Evolutionary conservation across 2,113 vertebrate species (phyloP), one percentile per base, ranked within the genome.

Genomic region (Thunnus maccoyii): DNA sequence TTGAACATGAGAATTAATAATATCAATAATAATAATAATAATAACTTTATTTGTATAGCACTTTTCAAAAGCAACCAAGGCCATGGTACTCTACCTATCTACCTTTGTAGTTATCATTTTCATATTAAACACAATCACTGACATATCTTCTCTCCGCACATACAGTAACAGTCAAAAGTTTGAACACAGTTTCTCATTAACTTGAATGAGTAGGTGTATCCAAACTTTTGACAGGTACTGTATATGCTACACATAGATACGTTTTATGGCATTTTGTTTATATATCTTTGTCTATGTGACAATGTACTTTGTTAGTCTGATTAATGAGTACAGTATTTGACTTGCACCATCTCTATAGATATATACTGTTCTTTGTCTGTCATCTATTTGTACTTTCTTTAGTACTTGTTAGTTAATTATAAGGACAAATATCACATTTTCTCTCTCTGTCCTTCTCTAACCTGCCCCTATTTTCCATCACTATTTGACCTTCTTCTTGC

Each of bases 241-340:
- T 20, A 8, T 63, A 36, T 27, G 15, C 62, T 48, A 55, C 60
- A 60, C 65, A 61, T 48, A 73, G 1, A 5, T 46, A 5, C 52
- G 50, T 44, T 58, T 46, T 66, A 27, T 27, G 48, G 57, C 51
- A 41, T 50, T 64, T n/a, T 8, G 20, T 63, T 68, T 67, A 25
- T 16, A 52, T 12, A 36, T 61, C 14, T 61, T 46, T 30, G 22
- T 44, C 30, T 47, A 8, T 5, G 46, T 47, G 32, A 61, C 32
- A 74, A 25, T 41, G 16, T 3, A 17, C 30, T 54, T 54, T 55
- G 14, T 67, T 76, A 30, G 22, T 62, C 55, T 63, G 16, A 54
- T 22, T 54, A 51, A 47, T 0, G 14, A 68, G 12, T 57, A 67
- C 8, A 57, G 1, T 17, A 36, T 75, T 65, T 79, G 54, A 64